phyloP scores from a whole-genome alignment of 2,888 invertebrate species.

The Orgyia antiqua region DNA sequence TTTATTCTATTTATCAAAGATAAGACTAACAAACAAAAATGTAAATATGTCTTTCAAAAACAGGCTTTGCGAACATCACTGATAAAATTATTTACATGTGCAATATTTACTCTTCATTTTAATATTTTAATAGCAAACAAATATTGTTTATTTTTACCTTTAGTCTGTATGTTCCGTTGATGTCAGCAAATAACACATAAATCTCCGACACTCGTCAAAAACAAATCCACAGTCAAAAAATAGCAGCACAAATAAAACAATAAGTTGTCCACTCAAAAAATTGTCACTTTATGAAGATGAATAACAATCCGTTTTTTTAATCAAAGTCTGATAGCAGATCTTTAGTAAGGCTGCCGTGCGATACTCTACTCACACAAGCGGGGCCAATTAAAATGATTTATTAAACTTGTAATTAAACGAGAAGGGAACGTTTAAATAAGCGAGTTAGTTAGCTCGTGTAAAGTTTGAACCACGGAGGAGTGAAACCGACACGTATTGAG shows the following conservation, averaged over 20 bases:
- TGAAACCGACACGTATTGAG: conserved; percentile 34
- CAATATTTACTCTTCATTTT: too few relatives aligned
- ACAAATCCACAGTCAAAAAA: conserved; percentile 58
- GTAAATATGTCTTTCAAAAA: too few relatives aligned
- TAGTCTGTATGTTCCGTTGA: conserved; percentile 14
- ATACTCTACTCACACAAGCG: conserved; percentile 13
- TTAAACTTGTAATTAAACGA: conserved; percentile 31
- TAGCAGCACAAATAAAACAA: conserved; percentile 28
- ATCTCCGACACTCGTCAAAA: conserved; percentile 34
- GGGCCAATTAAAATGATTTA: conserved; percentile 30
- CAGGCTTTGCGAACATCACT: too few relatives aligned
- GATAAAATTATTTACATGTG: too few relatives aligned
- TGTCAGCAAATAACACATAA: conserved; percentile 24
- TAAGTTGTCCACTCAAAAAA: conserved; percentile 46
- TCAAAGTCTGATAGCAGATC: conserved; percentile 15
- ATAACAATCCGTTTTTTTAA: conserved; percentile 18
- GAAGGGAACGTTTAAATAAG: conserved; percentile 21
- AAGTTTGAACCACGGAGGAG: conserved; percentile 51
- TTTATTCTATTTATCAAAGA: too few relatives aligned
- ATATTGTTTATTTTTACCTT: conserved; percentile 24
- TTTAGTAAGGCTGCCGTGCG: conserved; percentile 6
- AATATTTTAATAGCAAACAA: too few relatives aligned
- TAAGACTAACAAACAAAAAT: too few relatives aligned
- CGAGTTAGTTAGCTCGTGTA: conserved; percentile 51
- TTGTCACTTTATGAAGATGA: conserved; percentile 47